Conservation (phyloP, 1,140 invertebrate species). For the Pseudomyrmex concolor region DNA sequence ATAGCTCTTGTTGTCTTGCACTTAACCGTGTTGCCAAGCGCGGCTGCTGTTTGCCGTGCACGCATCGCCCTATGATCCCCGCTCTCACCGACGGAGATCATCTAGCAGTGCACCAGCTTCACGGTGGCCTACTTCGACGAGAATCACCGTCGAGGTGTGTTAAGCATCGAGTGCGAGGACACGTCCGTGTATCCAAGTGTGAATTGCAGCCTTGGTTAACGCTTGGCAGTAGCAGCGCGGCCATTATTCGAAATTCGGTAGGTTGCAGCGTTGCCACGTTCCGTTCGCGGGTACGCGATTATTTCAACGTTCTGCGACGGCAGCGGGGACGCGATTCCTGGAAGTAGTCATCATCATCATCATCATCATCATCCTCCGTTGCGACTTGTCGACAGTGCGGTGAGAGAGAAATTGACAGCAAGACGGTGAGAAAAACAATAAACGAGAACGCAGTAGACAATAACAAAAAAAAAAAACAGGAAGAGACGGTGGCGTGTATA, state of each 20-base stretch:
- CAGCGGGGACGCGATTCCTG: constrained; percentile 55
- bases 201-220: constrained; percentile 16
- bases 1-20: constrained; percentile 36
- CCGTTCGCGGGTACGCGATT: constrained; percentile 52
- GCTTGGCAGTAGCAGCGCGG: constrained; percentile 53
- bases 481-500: constrained; percentile 8
- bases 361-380: constrained; percentile 51
- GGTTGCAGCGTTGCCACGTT: constrained; percentile 68
- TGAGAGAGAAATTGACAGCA: background rate
- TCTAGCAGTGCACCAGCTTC: background rate
- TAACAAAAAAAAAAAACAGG: constrained; percentile 10
- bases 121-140: background rate
- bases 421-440: background rate
- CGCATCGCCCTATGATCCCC: background rate
- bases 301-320: constrained; percentile 64
- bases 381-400: background rate
- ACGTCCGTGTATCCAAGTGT: too few relatives aligned
- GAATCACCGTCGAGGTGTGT: background rate
- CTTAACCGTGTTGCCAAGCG: constrained; percentile 70
- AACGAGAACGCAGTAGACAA: background rate
- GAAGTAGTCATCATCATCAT: constrained; percentile 52
- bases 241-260: constrained; percentile 76
- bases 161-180: background rate
- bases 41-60: constrained; percentile 37
- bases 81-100: background rate